Evolutionary conservation across 2,797 vertebrate genomes (phyloP).

Genomic region (Gouania willdenowi): DNA sequence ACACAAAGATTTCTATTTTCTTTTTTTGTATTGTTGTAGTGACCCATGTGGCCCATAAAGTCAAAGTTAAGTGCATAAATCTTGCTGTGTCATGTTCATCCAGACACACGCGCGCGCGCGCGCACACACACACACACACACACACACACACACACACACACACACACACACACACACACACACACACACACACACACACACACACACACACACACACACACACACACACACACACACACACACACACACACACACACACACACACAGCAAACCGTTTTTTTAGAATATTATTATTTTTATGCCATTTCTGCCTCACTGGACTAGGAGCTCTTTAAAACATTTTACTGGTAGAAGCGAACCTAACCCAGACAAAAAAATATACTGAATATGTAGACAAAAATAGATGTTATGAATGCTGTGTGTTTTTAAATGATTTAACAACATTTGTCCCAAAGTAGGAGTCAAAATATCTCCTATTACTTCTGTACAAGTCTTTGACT

Average conservation of each 20-base stretch:
- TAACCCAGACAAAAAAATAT: neutral
- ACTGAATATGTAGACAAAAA: conserved; percentile 2
- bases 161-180: neutral
- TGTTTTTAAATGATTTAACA: no score
- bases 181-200: neutral
- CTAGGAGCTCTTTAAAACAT: conserved; percentile 16
- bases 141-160: neutral
- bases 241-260: neutral
- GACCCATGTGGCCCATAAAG: no score
- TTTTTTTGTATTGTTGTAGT: no score
- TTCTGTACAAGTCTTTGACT: no score
- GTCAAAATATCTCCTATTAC: no score
- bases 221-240: neutral
- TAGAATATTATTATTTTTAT: conserved; percentile 23
- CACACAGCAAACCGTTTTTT: no score
- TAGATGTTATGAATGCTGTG: no score
- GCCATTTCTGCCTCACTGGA: conserved; percentile 28
- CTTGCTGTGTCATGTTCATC: neutral
- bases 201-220: neutral
- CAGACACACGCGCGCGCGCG: neutral
- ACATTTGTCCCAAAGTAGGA: no score
- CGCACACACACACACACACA: neutral
- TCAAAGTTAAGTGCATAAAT: no score
- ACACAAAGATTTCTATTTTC: no score
- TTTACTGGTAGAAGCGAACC: conserved; percentile 6